phyloP scores from a whole-genome alignment of 37 sponge, comb jelly and placozoan species.

The Aplysina aerophoba region DNA sequence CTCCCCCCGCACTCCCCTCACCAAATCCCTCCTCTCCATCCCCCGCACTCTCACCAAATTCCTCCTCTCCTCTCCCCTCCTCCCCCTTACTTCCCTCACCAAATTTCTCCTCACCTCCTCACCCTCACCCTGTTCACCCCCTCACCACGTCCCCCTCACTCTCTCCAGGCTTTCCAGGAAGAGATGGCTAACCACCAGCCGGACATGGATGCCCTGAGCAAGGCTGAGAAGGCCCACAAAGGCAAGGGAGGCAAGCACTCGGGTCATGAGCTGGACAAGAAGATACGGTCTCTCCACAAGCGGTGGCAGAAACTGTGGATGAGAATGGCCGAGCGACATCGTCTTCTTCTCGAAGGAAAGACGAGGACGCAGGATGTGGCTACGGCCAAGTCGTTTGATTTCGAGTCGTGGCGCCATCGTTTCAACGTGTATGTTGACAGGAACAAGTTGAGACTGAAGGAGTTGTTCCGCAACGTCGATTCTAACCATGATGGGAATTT shows the following conservation, averaged over 20 bases:
- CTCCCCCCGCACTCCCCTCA: no score
- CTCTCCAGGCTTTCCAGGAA: slow-evolving; percentile 68
- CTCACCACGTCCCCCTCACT: not conserved
- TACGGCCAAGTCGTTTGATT: slow-evolving; percentile 68
- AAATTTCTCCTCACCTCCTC: not conserved
- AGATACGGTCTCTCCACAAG: slow-evolving; percentile 64
- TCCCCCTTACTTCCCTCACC: not conserved
- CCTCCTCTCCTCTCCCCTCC: no score
- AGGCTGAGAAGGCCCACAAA: slow-evolving; percentile 41
- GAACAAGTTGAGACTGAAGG: slow-evolving; percentile 78
- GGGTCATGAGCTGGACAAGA: slow-evolving; percentile 66
- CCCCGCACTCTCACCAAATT: no score
- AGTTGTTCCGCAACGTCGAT: slow-evolving; percentile 81
- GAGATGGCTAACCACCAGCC: slow-evolving; percentile 79
- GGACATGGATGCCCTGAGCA: slow-evolving; percentile 82
- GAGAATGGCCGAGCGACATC: slow-evolving; percentile 63
- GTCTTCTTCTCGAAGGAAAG: slow-evolving; percentile 66
- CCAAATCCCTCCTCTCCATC: no score
- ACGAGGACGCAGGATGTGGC: slow-evolving; percentile 71
- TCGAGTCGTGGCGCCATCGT: slow-evolving; percentile 77
- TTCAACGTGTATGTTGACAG: slow-evolving; percentile 75
- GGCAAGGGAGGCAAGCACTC: not conserved
- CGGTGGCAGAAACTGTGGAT: slow-evolving; percentile 81
- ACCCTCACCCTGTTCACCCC: not conserved
- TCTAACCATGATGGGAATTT: slow-evolving; percentile 79